Conservation (phyloP, 2,113 vertebrate genomes). For the Argyrosomus japonicus region DNA sequence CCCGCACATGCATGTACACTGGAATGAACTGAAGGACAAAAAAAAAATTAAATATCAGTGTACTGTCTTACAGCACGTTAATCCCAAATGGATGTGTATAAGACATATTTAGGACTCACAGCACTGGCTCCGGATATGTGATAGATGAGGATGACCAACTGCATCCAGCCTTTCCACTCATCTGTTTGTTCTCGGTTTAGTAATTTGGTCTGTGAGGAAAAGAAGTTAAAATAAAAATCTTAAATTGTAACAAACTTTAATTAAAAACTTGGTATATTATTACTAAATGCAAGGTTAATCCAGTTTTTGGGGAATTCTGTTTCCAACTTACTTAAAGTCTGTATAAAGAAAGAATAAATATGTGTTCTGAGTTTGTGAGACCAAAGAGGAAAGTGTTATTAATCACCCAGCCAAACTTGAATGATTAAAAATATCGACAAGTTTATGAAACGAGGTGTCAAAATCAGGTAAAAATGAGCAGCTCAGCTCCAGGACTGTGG, state of each 20-base stretch:
- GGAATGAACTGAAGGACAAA: slow-evolving; percentile 91
- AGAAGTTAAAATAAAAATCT: neutral
- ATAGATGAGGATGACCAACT: slow-evolving; percentile 98
- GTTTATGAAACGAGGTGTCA: too few species aligned
- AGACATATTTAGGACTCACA: slow-evolving; percentile 84
- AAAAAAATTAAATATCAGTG: neutral
- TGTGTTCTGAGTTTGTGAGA: too few species aligned
- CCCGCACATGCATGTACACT: slow-evolving; percentile 98
- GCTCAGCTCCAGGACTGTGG: too few species aligned
- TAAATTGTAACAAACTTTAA: neutral
- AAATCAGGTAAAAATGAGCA: too few species aligned
- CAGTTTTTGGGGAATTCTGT: neutral
- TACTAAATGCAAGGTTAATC: neutral
- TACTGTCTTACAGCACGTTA: neutral
- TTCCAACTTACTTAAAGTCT: neutral
- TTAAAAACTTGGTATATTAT: neutral
- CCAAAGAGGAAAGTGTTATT: too few species aligned
- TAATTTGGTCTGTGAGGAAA: slow-evolving; percentile 89
- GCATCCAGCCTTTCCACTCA: slow-evolving; percentile 99
- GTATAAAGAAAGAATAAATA: too few species aligned
- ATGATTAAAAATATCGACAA: too few species aligned
- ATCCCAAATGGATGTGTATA: neutral
- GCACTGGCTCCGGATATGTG: slow-evolving; percentile 98
- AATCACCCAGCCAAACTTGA: too few species aligned
- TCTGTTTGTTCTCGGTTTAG: slow-evolving; percentile 98